phyloP scores from a whole-genome alignment of 2,797 vertebrate species.

The Sebastes steindachneri region DNA sequence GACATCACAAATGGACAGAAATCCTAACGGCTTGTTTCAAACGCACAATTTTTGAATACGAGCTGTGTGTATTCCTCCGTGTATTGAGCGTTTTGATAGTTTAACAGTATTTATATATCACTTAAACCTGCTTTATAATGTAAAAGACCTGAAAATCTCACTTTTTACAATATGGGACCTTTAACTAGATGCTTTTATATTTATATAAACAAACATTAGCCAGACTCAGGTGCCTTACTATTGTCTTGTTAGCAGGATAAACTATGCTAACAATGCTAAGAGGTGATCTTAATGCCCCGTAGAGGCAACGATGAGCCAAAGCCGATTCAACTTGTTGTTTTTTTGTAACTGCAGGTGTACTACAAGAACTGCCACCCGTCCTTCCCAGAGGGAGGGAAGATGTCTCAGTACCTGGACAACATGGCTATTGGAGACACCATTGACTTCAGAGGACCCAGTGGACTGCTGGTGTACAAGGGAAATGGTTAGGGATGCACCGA shows the following conservation, averaged over 20 bases:
- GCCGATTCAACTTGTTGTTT: background rate
- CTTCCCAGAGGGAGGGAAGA: conserved; percentile 92
- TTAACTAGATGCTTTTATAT: background rate
- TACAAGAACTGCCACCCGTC: conserved; percentile 88
- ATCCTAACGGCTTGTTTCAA: too few species aligned
- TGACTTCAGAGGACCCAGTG: conserved; percentile 91
- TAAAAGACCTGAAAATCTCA: too few species aligned
- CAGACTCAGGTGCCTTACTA: background rate
- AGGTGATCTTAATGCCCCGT: background rate
- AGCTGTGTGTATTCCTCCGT: too few species aligned
- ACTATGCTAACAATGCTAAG: background rate
- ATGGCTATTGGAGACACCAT: conserved; percentile 88
- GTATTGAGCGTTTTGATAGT: too few species aligned
- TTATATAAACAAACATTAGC: background rate
- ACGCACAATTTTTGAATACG: too few species aligned
- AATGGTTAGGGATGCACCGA: background rate
- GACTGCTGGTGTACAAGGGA: conserved; percentile 86
- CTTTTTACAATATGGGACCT: too few species aligned
- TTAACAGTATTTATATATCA: too few species aligned
- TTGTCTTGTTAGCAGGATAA: background rate
- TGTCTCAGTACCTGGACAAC: conserved; percentile 91
- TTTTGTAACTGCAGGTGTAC: conserved; percentile 83
- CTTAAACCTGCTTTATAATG: too few species aligned
- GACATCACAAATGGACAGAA: too few species aligned
- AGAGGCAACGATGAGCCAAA: background rate